A percentile compares a stretch with the other conserved stretches of the same genome.
phyloP scores from a whole-genome alignment of 2,888 invertebrate genomes.

The Drosophila neutralis region DNA sequence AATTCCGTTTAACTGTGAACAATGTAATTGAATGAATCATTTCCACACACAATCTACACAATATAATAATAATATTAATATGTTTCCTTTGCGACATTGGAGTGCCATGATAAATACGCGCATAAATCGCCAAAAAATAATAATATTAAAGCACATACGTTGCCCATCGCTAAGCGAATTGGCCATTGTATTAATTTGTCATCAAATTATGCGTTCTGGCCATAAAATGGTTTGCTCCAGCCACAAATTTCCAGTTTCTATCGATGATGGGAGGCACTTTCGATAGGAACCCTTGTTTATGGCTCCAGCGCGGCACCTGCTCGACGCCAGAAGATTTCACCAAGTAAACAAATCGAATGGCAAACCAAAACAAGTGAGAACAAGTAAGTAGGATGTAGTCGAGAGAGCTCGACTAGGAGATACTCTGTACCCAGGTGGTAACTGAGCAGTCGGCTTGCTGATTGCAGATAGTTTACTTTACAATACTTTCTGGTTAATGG shows the following conservation, averaged over 20 bases:
- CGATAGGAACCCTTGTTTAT: conserved; percentile 10
- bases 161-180: conserved; percentile 31
- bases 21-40: conserved; percentile 76
- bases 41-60: conserved; percentile 66
- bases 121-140: conserved; percentile 59
- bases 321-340: conserved; percentile 24
- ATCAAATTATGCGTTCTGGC: conserved; percentile 72
- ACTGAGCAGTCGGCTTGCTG: background rate
- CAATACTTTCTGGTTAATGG: too few species aligned
- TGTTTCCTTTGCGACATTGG: conserved; percentile 63
- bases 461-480: too few species aligned
- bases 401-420: background rate
- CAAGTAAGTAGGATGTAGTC: background rate
- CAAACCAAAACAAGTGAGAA: conserved; percentile 36
- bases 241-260: conserved; percentile 31
- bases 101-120: conserved; percentile 66
- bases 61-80: conserved; percentile 69
- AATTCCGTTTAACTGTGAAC: conserved; percentile 60
- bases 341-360: conserved; percentile 49
- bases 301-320: conserved; percentile 52
- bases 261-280: conserved; percentile 11
- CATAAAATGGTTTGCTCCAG: conserved; percentile 45
- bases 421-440: conserved; percentile 19
- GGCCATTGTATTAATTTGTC: conserved; percentile 76
- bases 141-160: conserved; percentile 49